These are phyloP conservation scores for Acronicta aceris DNA, from an alignment of 2,888 invertebrate species.

Conservation along the genomic window DNA sequence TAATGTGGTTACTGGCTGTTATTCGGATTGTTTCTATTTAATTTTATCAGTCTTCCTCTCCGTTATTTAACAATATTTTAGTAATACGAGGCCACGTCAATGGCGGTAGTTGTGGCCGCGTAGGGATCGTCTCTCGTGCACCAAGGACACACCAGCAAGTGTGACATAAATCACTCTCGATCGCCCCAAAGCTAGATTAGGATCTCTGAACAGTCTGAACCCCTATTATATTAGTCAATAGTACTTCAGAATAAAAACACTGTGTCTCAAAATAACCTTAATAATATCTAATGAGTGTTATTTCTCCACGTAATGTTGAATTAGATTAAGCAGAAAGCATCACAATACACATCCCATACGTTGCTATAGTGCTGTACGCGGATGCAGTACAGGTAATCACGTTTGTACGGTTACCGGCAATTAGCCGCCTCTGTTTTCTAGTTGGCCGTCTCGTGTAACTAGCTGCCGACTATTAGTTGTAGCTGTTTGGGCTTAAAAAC, in stretches of 20 bases:
- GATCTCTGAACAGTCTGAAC: too few species aligned
- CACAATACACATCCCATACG: constrained; percentile 24
- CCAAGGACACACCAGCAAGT: too few species aligned
- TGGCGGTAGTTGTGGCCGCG: too few species aligned
- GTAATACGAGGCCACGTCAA: too few species aligned
- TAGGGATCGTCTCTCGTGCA: too few species aligned
- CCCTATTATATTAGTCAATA: too few species aligned
- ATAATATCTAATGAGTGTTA: constrained; percentile 9
- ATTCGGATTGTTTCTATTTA: constrained; percentile 4
- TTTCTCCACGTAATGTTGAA: constrained; percentile 8
- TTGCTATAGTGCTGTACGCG: constrained; percentile 26
- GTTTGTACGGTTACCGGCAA: constrained; percentile 79
- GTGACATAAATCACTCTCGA: too few species aligned
- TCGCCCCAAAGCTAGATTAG: too few species aligned
- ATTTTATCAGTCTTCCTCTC: neutral
- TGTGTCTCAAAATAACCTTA: neutral
- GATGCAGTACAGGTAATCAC: constrained; percentile 51
- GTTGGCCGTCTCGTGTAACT: constrained; percentile 49
- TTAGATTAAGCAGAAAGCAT: constrained; percentile 15
- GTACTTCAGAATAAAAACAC: too few species aligned
- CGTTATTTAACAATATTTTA: too few species aligned
- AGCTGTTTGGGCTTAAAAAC: constrained; percentile 19
- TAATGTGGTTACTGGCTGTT: neutral
- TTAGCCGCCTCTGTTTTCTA: constrained; percentile 69
- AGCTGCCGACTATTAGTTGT: constrained; percentile 16